These are phyloP conservation scores for Drosophila chauvacae DNA, from an alignment of 1,140 invertebrate genomes.

Conservation along the genomic window DNA sequence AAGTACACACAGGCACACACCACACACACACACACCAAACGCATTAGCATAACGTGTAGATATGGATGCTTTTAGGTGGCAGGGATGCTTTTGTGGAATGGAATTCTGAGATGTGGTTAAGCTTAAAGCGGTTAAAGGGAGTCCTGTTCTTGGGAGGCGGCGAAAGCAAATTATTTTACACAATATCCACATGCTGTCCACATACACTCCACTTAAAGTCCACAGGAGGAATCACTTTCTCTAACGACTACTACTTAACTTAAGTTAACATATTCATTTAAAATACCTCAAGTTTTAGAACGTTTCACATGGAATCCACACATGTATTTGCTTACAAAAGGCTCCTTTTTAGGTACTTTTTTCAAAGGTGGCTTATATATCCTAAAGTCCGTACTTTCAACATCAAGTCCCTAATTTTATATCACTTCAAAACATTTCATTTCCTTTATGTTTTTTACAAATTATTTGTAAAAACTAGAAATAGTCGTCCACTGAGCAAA, in stretches of 20 bases:
- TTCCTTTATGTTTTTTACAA: neutral
- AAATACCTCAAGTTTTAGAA: neutral
- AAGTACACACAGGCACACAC: conserved; percentile 11
- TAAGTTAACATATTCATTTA: too few species aligned
- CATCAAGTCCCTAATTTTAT: neutral
- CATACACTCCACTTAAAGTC: neutral
- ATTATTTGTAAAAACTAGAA: neutral
- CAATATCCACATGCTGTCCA: neutral
- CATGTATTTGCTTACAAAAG: too few species aligned
- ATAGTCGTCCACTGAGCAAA: neutral
- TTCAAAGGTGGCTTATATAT: neutral
- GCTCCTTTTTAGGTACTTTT: neutral
- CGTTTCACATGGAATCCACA: neutral
- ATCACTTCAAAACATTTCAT: neutral
- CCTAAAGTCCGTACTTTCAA: neutral
- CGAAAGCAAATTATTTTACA: conserved; percentile 4
- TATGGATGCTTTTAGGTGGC: conserved; percentile 3
- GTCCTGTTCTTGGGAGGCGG: neutral
- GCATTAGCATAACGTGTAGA: conserved; percentile 59
- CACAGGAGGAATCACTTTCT: neutral
- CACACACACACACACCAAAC: conserved; percentile 32
- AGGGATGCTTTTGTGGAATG: neutral
- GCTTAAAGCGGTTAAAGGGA: conserved; percentile 27
- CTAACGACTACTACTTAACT: too few species aligned
- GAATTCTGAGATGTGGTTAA: conserved; percentile 19